These are phyloP conservation scores for Mormyrops boulengeri DNA, from an alignment of 2,797 vertebrate species.

Conservation along the genomic window DNA sequence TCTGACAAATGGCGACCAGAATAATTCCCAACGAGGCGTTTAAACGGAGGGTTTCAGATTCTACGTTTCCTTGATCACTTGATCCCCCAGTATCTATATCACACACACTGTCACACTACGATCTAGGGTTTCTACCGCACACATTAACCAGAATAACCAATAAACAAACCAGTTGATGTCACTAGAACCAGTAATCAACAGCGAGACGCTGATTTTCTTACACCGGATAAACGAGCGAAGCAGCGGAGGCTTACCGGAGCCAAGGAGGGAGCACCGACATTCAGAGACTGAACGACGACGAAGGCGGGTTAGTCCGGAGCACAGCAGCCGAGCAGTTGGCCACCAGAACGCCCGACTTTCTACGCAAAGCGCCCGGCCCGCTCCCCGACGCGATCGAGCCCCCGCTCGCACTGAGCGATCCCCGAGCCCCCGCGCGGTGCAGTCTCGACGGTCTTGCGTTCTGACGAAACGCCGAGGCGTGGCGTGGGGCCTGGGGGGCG, in stretches of 20 bases:
- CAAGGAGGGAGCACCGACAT: background rate
- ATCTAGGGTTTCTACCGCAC: background rate
- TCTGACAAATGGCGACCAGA: background rate
- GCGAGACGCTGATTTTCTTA: background rate
- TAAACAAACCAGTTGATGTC: background rate
- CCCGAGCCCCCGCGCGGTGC: background rate
- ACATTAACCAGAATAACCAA: background rate
- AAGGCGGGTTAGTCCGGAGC: background rate
- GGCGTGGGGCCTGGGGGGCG: constrained; percentile 46
- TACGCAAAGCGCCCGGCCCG: background rate
- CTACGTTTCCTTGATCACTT: background rate
- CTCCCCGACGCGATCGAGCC: background rate
- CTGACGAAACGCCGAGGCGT: constrained; percentile 52
- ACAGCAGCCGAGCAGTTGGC: background rate
- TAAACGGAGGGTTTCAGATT: background rate
- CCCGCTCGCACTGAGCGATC: background rate
- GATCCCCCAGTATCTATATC: background rate
- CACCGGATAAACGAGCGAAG: background rate
- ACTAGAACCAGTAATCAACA: background rate
- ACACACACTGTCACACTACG: background rate
- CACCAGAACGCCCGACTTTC: background rate
- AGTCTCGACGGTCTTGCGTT: constrained; percentile 26
- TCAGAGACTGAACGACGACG: background rate
- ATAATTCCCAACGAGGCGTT: background rate
- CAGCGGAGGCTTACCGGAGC: background rate